Evolutionary conservation across 2,888 invertebrate genomes (phyloP), one percentile per base, ranked within the genome.

Genomic region (Argyresthia albistria): DNA sequence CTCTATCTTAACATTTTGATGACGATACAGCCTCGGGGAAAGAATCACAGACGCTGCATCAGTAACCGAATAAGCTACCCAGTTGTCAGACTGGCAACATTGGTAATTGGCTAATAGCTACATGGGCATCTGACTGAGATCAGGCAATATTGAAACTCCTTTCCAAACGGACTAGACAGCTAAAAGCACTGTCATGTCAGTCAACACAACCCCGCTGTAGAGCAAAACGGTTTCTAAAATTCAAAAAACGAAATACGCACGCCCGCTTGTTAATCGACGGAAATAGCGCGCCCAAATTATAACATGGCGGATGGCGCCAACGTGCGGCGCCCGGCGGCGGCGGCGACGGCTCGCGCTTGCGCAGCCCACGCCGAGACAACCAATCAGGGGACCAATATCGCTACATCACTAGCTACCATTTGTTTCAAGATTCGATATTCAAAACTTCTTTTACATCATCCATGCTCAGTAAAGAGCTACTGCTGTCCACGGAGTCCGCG

Each of bases 271-370:
- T 80, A 82, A 80, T 76, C 78, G 78, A 72, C 80, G 69, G 74
- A 86, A 86, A 86, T 86, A 86, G 76, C 80, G 64, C 70, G 80
- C 77, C 84, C 82, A 79, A 84, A 86, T 83, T 86, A 80, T 76
- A 82, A 75, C 79, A 70, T 67, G 78, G 70, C 74, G 75, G 72
- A 70, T 80, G 84, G 83, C 83, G 84, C 83, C 81, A 73, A 70
- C 64, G 25, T 63, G 56, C 74, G 80, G 80, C 80, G 81, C 45
- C 79, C 76, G 73, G 70, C 65, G 54, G 57, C 58, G 46, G 55
- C 53, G 60, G 60, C 14, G 25, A 25, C 37, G 55, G 53, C 37
- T 36, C 39, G 42, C 39, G 25, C 25, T 25, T 25, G 25, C 25
- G 25, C 25, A 6, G 37, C 14, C 48, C 15, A 48, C 43, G 43